Evolutionary conservation across 1,140 invertebrate species (phyloP).

Genomic region (Pantala flavescens): DNA sequence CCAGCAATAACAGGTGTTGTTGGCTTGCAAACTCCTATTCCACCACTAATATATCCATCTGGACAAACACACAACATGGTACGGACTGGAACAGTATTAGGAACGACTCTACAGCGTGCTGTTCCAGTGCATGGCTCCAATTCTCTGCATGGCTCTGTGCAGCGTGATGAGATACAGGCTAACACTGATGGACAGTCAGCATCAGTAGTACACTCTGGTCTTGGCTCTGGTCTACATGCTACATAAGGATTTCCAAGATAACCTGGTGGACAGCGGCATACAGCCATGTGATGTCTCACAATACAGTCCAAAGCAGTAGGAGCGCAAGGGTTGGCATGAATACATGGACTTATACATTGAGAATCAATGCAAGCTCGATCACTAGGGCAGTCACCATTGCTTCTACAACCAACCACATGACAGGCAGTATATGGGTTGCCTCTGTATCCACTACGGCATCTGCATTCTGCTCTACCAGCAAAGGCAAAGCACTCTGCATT

Average conservation of each 20-base stretch:
- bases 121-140: conserved; percentile 69
- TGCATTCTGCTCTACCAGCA: conserved; percentile 63
- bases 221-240: conserved; percentile 55
- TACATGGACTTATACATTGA: conserved; percentile 76
- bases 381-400: conserved; percentile 75
- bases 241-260: conserved; percentile 69
- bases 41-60: conserved; percentile 72
- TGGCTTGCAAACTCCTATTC: conserved; percentile 65
- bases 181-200: conserved; percentile 65
- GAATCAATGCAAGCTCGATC: conserved; percentile 75
- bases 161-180: conserved; percentile 71
- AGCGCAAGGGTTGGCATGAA: conserved; percentile 59
- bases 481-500: conserved; percentile 74
- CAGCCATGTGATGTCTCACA: conserved; percentile 66
- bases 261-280: conserved; percentile 65
- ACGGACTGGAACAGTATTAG: conserved; percentile 62
- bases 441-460: conserved; percentile 66
- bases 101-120: conserved; percentile 65
- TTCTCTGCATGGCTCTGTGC: conserved; percentile 68
- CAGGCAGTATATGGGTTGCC: conserved; percentile 70
- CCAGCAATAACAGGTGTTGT: conserved; percentile 51
- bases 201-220: conserved; percentile 68
- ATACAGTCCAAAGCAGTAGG: conserved; percentile 56
- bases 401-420: conserved; percentile 70
- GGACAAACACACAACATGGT: conserved; percentile 84